A percentile compares a stretch with the other conserved stretches of the same genome.
These are phyloP conservation scores for Napeogenes sylphis DNA, from an alignment of 2,888 invertebrate genomes.

Conservation along the genomic window DNA sequence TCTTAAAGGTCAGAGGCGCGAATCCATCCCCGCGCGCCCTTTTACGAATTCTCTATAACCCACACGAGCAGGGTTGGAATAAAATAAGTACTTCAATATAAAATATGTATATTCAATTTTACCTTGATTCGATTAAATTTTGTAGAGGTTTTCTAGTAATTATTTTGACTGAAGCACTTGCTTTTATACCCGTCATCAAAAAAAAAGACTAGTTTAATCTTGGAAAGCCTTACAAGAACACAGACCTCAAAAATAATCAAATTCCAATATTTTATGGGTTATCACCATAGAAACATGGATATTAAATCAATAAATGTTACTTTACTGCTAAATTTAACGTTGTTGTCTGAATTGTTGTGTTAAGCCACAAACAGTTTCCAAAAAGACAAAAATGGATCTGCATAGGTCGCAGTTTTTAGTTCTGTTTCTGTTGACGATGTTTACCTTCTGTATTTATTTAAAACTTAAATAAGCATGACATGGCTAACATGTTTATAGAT, in stretches of 20 bases:
- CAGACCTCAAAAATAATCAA: conserved; percentile 17
- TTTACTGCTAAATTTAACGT: conserved; percentile 50
- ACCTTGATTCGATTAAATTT: conserved; percentile 48
- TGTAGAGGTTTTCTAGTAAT: conserved; percentile 55
- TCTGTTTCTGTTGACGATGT: not conserved
- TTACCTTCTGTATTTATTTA: too few species aligned
- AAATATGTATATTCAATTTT: conserved; percentile 20
- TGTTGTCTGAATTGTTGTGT: conserved; percentile 44
- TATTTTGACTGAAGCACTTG: conserved; percentile 70
- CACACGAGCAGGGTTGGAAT: conserved; percentile 18
- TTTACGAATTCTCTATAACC: conserved; percentile 38
- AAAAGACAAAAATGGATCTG: too few species aligned
- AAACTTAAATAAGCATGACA: too few species aligned
- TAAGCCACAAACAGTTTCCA: conserved; percentile 37
- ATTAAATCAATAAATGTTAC: conserved; percentile 64
- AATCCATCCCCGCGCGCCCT: conserved; percentile 58
- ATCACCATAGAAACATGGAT: conserved; percentile 64
- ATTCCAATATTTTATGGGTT: conserved; percentile 30
- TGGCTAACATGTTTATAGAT: too few species aligned
- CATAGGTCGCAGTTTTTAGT: too few species aligned
- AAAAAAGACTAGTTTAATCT: conserved; percentile 25
- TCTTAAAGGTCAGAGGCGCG: conserved; percentile 66
- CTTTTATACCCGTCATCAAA: conserved; percentile 73
- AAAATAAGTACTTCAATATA: not conserved
- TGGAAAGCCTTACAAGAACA: conserved; percentile 14